Base-by-base conservation (phyloP, 2,113 vertebrate genomes). In the Macrotus californicus region DNA sequence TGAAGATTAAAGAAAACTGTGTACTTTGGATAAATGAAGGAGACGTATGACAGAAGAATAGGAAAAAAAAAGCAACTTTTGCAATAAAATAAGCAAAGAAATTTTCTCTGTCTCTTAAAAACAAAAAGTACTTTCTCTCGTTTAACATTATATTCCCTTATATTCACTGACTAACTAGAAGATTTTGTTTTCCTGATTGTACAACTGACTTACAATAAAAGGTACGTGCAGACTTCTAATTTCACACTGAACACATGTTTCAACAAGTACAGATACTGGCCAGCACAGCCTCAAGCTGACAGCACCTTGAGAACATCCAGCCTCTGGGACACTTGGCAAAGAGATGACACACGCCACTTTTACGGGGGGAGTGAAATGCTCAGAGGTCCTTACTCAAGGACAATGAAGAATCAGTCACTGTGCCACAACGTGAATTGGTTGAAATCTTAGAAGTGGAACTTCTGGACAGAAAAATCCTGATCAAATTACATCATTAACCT, bases 1-100 rank as follows among this genome's bases (percentile, higher is more conserved):
- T 70, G 95, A 89, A 92, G 89, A 94, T 59, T 41, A 94, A 75
- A 95, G 86, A 19, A 89, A 86, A 84, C 54, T 24, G 75, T 39
- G 26, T 11, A 79, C 3, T 79, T 87, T 89, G 10, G 80, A 73
- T 36, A 89, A 87, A 82, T 39, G 41, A 88, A 93, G 56, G 56
- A 75, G 79, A 76, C 11, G 34, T 0, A 87, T 12, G 69, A 86
- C 50, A 67, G 59, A 61, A 94, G 59, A 92, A 91, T 43, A 52
- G 34, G 54, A 85, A 93, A n/a, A 61, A 75, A 43, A 59, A 59
- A 56, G n/a, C n/a, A 66, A 52, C 14, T 7, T 54, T 73, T 70
- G 7, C 79, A 73, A 29, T 41, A 56, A 97, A 61, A 75, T 87
- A 87, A 50, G 72, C 21, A 84, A 91, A 88, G 91, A 94, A 75